A percentile compares a stretch with the other conserved stretches of the same genome.
Evolutionary conservation across 2,888 invertebrate genomes (phyloP).

Genomic region (Morinoia aosen): DNA sequence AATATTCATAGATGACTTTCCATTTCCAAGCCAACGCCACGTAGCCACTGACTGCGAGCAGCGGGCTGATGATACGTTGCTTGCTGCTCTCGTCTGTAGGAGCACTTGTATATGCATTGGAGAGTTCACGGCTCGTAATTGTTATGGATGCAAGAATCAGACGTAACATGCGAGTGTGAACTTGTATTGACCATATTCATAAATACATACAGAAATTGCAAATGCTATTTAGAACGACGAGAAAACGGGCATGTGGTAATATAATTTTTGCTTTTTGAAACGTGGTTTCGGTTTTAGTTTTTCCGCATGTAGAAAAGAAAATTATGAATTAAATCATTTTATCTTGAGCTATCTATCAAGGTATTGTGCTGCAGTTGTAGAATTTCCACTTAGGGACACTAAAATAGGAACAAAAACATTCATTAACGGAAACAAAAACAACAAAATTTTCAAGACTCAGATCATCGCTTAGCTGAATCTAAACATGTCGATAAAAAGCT

Average conservation of each 20-base stretch:
- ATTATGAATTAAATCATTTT: too few species aligned
- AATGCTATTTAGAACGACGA: background rate
- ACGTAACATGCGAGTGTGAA: background rate
- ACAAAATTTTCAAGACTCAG: too few species aligned
- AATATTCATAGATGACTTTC: conserved; percentile 51
- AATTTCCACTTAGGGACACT: too few species aligned
- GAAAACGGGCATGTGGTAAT: background rate
- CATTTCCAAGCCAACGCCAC: conserved; percentile 44
- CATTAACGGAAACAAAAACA: too few species aligned
- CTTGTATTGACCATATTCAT: background rate
- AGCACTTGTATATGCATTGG: conserved; percentile 23
- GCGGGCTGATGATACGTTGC: background rate
- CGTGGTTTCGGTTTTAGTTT: background rate
- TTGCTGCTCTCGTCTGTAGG: background rate
- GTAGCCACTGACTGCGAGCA: background rate
- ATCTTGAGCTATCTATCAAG: too few species aligned
- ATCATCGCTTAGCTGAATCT: too few species aligned
- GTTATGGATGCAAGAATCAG: background rate
- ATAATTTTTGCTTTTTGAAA: background rate
- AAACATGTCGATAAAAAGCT: too few species aligned
- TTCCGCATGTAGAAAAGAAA: too few species aligned
- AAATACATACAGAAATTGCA: background rate
- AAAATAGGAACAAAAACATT: too few species aligned
- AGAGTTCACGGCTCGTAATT: background rate
- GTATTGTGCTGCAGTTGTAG: too few species aligned